Conservation (phyloP, 2,888 invertebrate species). For the Thyatira batis region DNA sequence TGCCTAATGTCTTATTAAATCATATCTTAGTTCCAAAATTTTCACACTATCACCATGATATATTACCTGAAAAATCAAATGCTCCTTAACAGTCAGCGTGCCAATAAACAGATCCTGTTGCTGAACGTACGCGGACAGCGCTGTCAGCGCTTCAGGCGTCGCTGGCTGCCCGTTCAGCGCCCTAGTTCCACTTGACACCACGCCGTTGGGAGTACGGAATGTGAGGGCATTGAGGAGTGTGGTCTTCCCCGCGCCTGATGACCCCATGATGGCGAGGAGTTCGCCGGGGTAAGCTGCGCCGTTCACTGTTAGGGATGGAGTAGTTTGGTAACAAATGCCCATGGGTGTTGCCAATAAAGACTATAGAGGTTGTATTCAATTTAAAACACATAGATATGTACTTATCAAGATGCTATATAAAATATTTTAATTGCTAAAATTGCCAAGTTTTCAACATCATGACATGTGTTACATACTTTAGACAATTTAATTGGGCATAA, state of each 20-base stretch:
- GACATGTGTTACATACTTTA: too few species aligned
- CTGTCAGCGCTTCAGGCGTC: slow-evolving; percentile 86
- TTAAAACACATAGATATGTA: too few species aligned
- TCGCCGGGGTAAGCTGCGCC: slow-evolving; percentile 94
- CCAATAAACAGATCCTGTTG: slow-evolving; percentile 97
- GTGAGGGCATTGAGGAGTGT: slow-evolving; percentile 95
- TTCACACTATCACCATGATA: too few species aligned
- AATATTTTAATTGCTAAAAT: background rate
- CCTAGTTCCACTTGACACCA: slow-evolving; percentile 83
- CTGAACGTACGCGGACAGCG: slow-evolving; percentile 94
- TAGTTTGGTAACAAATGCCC: too few species aligned
- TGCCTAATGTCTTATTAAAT: too few species aligned
- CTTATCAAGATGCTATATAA: too few species aligned
- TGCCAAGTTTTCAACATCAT: too few species aligned
- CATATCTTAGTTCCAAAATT: too few species aligned
- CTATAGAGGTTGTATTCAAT: too few species aligned
- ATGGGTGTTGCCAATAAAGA: too few species aligned
- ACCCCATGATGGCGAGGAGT: slow-evolving; percentile 93
- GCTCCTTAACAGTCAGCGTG: slow-evolving; percentile 93
- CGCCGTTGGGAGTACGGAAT: slow-evolving; percentile 87
- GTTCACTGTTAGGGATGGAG: slow-evolving; percentile 80
- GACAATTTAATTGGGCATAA: too few species aligned
- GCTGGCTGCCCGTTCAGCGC: slow-evolving; percentile 90
- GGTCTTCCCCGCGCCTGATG: slow-evolving; percentile 97
- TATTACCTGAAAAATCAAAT: slow-evolving; percentile 91